Evolutionary conservation across 2,797 vertebrate genomes (phyloP).

Genomic region (Sebastes cheni): DNA sequence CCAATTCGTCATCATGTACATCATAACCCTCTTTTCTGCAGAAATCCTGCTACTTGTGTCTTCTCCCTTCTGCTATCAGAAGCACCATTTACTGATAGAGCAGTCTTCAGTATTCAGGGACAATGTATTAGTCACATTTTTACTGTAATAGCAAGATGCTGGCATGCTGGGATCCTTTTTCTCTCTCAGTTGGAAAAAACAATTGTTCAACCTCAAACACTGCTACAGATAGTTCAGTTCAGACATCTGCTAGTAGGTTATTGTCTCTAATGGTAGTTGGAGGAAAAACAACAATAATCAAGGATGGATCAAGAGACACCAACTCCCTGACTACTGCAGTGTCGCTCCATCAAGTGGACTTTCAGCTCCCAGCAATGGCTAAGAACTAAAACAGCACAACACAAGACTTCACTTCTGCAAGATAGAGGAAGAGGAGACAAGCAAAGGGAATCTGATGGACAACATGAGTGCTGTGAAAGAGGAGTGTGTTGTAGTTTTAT

Average conservation of each 20-base stretch:
- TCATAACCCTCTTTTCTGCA: slow-evolving; percentile 43
- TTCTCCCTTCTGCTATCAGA: slow-evolving; percentile 57
- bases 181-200: slow-evolving; percentile 33
- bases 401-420: slow-evolving; percentile 53
- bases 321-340: slow-evolving; percentile 32
- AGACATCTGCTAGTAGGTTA: slow-evolving; percentile 26
- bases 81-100: slow-evolving; percentile 53
- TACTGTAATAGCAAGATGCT: slow-evolving; percentile 70
- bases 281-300: slow-evolving; percentile 21
- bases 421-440: slow-evolving; percentile 62
- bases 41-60: slow-evolving; percentile 57
- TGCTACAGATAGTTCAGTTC: slow-evolving; percentile 27
- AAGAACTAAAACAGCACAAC: slow-evolving; percentile 45
- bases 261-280: slow-evolving; percentile 21
- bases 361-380: slow-evolving; percentile 42
- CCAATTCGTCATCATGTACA: slow-evolving; percentile 33
- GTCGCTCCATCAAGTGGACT: slow-evolving; percentile 50
- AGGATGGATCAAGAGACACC: slow-evolving; percentile 31
- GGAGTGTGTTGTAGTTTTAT: slow-evolving; percentile 72
- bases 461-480: slow-evolving; percentile 72
- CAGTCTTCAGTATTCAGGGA: slow-evolving; percentile 78
- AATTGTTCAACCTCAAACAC: slow-evolving; percentile 39
- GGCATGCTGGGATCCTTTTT: slow-evolving; percentile 55
- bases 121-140: slow-evolving; percentile 62
- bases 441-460: slow-evolving; percentile 70